Conservation (phyloP, 2,888 invertebrate species). For the Cerceris ruficornis region DNA sequence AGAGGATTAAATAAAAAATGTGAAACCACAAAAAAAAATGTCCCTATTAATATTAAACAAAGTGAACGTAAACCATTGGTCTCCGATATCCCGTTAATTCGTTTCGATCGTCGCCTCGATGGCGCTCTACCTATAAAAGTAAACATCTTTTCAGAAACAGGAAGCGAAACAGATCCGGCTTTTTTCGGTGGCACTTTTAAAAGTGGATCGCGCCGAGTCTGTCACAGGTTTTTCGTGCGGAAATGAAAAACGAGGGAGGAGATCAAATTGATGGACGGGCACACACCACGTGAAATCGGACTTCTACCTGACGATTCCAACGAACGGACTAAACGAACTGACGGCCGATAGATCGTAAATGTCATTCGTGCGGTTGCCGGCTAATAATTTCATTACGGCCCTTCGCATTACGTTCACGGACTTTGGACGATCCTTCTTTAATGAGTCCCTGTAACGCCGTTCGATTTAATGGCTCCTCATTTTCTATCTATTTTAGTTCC, state of each 20-base stretch:
- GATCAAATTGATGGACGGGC: slow-evolving; percentile 54
- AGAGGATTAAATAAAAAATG: too few relatives aligned
- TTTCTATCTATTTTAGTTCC: background rate
- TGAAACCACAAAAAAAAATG: too few relatives aligned
- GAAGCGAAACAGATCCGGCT: slow-evolving; percentile 41
- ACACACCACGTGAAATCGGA: slow-evolving; percentile 51
- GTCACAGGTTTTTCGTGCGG: slow-evolving; percentile 55
- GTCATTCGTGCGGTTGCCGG: slow-evolving; percentile 56
- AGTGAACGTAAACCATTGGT: too few relatives aligned
- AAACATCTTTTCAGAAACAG: slow-evolving; percentile 33
- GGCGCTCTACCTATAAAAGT: slow-evolving; percentile 22
- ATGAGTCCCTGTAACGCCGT: background rate
- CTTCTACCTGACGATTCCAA: slow-evolving; percentile 46
- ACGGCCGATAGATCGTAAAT: slow-evolving; percentile 66
- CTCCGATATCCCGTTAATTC: too few relatives aligned
- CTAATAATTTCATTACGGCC: slow-evolving; percentile 67
- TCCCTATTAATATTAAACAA: too few relatives aligned
- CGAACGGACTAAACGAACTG: slow-evolving; percentile 64
- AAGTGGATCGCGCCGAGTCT: slow-evolving; percentile 51
- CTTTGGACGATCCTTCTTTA: slow-evolving; percentile 6
- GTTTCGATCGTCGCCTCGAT: background rate
- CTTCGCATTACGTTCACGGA: slow-evolving; percentile 30
- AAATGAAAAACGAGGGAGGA: slow-evolving; percentile 59
- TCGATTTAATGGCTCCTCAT: slow-evolving; percentile 20
- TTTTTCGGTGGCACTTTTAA: slow-evolving; percentile 48